A percentile compares a stretch with the other conserved stretches of the same genome.
Evolutionary conservation across 2,797 vertebrate genomes (phyloP).

Genomic region (Poeciliopsis presidionis): DNA sequence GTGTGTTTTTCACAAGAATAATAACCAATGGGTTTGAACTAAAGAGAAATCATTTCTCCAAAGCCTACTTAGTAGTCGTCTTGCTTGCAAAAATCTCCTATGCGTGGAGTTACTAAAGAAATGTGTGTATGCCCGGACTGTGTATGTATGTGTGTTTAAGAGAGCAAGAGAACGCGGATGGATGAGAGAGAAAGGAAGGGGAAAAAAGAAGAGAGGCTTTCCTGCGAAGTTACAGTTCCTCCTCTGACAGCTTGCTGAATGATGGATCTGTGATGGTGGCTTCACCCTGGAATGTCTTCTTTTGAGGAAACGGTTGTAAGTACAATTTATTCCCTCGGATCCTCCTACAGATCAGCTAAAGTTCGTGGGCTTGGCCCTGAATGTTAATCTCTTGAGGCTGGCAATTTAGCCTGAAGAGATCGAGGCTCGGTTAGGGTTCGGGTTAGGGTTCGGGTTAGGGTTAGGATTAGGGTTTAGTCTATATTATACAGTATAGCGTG

Average conservation of each 20-base stretch:
- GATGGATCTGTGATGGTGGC: constrained; percentile 20
- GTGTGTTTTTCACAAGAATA: background rate
- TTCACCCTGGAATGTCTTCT: constrained; percentile 8
- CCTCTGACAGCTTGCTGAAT: constrained; percentile 20
- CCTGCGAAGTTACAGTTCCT: constrained; percentile 27
- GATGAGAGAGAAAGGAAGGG: constrained; percentile 9
- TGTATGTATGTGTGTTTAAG: background rate
- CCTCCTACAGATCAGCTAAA: background rate
- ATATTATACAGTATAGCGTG: background rate
- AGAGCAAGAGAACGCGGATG: constrained; percentile 3
- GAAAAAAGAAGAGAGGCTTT: background rate
- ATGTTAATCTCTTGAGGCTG: background rate
- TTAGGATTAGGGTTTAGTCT: too few species aligned
- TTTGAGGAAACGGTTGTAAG: constrained; percentile 44
- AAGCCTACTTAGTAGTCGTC: background rate
- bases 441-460: too few species aligned
- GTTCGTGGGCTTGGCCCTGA: background rate
- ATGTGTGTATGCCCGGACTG: background rate
- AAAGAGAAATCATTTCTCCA: background rate
- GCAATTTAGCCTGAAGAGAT: too few species aligned
- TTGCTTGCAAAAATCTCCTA: background rate
- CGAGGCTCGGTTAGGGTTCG: too few species aligned
- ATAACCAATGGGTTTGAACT: background rate
- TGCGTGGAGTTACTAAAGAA: background rate
- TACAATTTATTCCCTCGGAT: constrained; percentile 22